Evolutionary conservation across 2,113 vertebrate species (phyloP), one percentile per base, ranked within the genome.

Genomic region (Crypturellus undulatus): DNA sequence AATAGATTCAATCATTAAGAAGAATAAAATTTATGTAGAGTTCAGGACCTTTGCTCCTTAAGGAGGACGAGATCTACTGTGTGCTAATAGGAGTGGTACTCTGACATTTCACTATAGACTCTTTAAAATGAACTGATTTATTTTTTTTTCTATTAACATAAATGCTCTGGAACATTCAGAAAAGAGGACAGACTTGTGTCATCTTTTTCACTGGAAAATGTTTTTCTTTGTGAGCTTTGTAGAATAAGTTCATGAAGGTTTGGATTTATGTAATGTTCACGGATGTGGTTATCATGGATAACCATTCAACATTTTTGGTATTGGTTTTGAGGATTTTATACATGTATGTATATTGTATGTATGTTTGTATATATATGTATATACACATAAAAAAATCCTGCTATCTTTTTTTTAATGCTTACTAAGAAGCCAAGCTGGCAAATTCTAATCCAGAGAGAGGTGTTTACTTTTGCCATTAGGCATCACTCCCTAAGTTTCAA

Each of bases 11-110:
- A 72, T 9, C 7, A 38, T 77, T 81, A 71, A 91, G 84, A 71
- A 87, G 84, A 93, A 70, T 10, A 59, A 54, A 86, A 69, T 17
- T 8, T 76, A 18, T 80, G 60, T 38, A 56, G 45, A 93, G 92
- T 87, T 95, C 73, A 84, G 40, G 69, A 89, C 70, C 59, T 93
- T 94, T 96, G 71, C 67, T 86, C 89, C 92, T 95, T 77, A 89
- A 93, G 71, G 22, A 81, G 10, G 6, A 93, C 9, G 38, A 38
- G 15, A 40, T 88, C 36, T 82, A 10, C 73, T 81, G 30, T 67
- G 62, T 70, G 59, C 49, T 96, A 91, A 91, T 89, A 80, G 22
- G 34, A 77, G 72, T 79, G 54, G 25, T 79, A 75, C 62, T 56
- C 58, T 95, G 81, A 87, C 94, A 95, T 97, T 93, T 96, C 81